Evolutionary conservation across 2,888 invertebrate genomes (phyloP).

Genomic region (Mythimna vitellina): DNA sequence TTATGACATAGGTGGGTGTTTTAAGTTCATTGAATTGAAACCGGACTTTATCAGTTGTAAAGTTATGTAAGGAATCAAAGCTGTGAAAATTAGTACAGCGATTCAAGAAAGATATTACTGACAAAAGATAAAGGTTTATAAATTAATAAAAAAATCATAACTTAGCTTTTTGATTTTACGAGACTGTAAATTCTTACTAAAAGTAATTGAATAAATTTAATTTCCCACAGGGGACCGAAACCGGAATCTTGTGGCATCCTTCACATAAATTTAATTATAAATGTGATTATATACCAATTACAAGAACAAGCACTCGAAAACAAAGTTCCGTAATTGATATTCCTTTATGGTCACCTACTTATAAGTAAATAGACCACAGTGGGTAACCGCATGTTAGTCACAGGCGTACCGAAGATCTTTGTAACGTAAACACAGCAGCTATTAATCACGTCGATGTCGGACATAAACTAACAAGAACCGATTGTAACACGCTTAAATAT

Average conservation of each 20-base stretch:
- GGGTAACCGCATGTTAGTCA: conserved; percentile 69
- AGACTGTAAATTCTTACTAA: background rate
- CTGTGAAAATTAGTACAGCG: background rate
- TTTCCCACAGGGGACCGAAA: background rate
- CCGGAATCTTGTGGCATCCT: background rate
- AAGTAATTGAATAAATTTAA: background rate
- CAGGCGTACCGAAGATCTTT: conserved; percentile 54
- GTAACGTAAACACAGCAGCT: conserved; percentile 60
- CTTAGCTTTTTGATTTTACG: background rate
- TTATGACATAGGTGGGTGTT: background rate
- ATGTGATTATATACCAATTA: conserved; percentile 9
- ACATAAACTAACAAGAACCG: conserved; percentile 42
- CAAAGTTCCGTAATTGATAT: conserved; percentile 64
- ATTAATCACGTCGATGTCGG: conserved; percentile 50
- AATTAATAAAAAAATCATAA: background rate
- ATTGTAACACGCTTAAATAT: conserved; percentile 48
- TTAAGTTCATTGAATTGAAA: background rate
- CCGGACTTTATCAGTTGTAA: background rate
- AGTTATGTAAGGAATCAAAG: background rate
- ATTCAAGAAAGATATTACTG: background rate
- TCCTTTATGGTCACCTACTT: conserved; percentile 53
- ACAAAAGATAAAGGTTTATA: background rate
- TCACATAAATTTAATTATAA: background rate
- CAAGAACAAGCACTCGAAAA: conserved; percentile 13
- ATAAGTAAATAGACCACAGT: conserved; percentile 65